These are phyloP conservation scores for Pomatostomus ruficeps DNA, from an alignment of 2,113 vertebrate genomes.

Conservation along the genomic window DNA sequence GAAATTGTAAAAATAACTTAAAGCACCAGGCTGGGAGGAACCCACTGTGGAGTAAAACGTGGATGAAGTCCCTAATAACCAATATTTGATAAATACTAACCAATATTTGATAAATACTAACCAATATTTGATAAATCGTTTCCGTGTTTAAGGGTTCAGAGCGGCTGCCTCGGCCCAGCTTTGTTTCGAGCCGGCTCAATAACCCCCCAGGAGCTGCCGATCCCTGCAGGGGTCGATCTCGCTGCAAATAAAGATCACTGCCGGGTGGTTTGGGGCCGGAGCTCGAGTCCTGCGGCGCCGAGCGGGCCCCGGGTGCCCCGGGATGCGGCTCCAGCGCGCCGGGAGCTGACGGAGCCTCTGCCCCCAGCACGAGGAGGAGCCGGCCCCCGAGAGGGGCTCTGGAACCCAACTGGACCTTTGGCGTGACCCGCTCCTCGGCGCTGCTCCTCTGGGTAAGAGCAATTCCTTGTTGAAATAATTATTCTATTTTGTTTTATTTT, in stretches of 20 bases:
- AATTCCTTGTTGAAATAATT: not conserved
- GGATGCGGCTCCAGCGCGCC: too few relatives aligned
- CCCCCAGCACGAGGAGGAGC: not conserved
- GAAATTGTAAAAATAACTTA: not conserved
- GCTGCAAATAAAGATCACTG: too few relatives aligned
- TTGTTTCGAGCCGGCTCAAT: too few relatives aligned
- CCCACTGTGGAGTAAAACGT: not conserved
- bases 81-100: accelerated
- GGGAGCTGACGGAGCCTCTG: not conserved
- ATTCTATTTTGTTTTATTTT: accelerated
- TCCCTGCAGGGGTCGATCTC: too few relatives aligned
- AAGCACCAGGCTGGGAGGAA: not conserved
- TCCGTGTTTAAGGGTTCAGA: too few relatives aligned
- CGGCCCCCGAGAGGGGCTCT: not conserved
- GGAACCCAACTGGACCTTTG: not conserved
- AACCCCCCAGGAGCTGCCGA: too few relatives aligned
- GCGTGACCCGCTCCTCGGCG: not conserved
- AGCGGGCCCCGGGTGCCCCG: too few relatives aligned
- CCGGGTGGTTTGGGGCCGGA: too few relatives aligned
- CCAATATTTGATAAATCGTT: too few relatives aligned
- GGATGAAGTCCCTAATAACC: not conserved
- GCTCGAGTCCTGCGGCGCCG: too few relatives aligned
- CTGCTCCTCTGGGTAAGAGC: not conserved
- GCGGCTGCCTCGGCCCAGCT: too few relatives aligned
- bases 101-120: accelerated